Evolutionary conservation across 2,113 vertebrate species (phyloP).

Genomic region (Gymnocephalus cernua): DNA sequence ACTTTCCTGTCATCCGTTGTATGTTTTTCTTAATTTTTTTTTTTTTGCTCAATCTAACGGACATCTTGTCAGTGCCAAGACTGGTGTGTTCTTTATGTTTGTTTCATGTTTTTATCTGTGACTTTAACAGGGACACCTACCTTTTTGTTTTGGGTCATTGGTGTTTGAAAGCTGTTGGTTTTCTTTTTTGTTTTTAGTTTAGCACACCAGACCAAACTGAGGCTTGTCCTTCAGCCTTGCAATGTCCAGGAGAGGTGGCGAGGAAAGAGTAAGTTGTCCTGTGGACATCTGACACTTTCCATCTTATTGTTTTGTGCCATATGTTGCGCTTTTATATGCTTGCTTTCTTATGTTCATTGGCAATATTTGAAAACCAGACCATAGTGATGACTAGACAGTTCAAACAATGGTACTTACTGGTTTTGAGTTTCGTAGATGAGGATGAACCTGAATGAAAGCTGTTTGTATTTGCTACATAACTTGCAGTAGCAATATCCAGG

Average conservation of each 20-base stretch:
- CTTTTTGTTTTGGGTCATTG: constrained; percentile 63
- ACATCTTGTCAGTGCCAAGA: constrained; percentile 82
- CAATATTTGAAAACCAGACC: constrained; percentile 83
- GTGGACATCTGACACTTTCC: constrained; percentile 74
- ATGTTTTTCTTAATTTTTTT: constrained; percentile 27
- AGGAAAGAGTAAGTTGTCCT: constrained; percentile 71
- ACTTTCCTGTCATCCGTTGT: constrained; percentile 51
- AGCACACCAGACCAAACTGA: constrained; percentile 76
- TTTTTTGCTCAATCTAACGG: constrained; percentile 60
- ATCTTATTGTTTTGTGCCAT: constrained; percentile 78
- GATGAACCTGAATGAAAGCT: constrained; percentile 18
- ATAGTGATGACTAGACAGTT: constrained; percentile 86
- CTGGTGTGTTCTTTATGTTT: constrained; percentile 59
- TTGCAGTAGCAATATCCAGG: not conserved
- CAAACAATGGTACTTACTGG: constrained; percentile 91
- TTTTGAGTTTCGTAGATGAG: constrained; percentile 6
- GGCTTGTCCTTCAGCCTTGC: constrained; percentile 76
- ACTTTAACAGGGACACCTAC: constrained; percentile 61
- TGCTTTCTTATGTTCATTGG: constrained; percentile 78
- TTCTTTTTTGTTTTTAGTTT: constrained; percentile 14
- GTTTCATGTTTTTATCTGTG: constrained; percentile 54
- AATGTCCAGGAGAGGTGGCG: constrained; percentile 65
- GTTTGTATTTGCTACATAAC: constrained; percentile 10
- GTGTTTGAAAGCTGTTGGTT: constrained; percentile 31
- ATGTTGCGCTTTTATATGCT: constrained; percentile 70